phyloP scores from a whole-genome alignment of 30 jellyfish, hydroid and myxozoan species.

The Pseudorhiza aurosa region DNA sequence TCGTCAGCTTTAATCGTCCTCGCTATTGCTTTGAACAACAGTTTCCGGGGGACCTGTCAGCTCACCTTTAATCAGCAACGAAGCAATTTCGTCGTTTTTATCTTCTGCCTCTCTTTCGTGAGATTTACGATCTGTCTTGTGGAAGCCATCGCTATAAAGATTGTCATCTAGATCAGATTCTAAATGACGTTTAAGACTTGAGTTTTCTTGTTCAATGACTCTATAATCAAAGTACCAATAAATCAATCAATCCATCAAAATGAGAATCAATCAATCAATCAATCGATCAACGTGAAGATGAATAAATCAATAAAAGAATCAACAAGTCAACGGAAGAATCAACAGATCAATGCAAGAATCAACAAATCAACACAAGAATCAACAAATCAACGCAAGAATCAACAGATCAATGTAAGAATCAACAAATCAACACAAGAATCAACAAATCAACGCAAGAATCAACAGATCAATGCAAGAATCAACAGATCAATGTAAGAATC shows the following conservation, averaged over 20 bases:
- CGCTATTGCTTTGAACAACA: too few species aligned
- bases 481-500: neutral
- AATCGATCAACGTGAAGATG: neutral
- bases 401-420: too few species aligned
- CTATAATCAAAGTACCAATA: neutral
- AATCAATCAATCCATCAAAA: neutral
- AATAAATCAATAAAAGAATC: neutral
- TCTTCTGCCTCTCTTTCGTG: neutral
- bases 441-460: too few species aligned
- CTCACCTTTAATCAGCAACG: too few species aligned
- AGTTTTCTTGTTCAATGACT: conserved; percentile 26
- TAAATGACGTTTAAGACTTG: conserved; percentile 21
- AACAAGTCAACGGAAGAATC: neutral
- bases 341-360: too few species aligned
- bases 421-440: neutral
- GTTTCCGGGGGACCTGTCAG: too few species aligned
- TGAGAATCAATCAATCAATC: neutral
- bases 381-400: too few species aligned
- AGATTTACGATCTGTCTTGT: neutral
- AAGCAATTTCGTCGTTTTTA: neutral
- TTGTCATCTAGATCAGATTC: conserved; percentile 1
- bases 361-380: too few species aligned
- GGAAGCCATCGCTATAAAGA: conserved; percentile 1
- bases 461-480: neutral
- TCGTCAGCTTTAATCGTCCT: too few species aligned